Evolutionary conservation across 2,888 invertebrate genomes (phyloP), one percentile per base, ranked within the genome.

Genomic region (Ennomos fuscantarius): DNA sequence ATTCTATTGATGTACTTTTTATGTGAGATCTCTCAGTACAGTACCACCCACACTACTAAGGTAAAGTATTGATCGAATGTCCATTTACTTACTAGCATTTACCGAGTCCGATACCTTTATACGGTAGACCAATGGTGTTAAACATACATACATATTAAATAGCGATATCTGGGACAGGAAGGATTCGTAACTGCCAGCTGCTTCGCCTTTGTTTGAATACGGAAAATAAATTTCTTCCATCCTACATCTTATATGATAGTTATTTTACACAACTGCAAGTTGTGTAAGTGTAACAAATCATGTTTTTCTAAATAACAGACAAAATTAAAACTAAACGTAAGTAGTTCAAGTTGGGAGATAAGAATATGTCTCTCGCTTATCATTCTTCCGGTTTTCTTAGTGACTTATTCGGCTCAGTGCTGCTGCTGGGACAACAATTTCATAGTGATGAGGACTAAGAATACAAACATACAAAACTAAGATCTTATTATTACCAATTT

Each of bases 21-120:
- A 13, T 39, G 48, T 31, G 49, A 44, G 43, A 10, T 49, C 34
- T 49, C 34, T 48, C 53, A 41, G 13, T 36, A 13, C n/a, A 34
- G 34, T 42, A 32, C 36, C 42, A 39, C 42, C 46, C 46, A 51
- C 51, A 51, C 46, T 15, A 39, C 37, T 13, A 34, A 48, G 42
- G 11, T 32, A 3, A 44, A 40, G 55, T 56, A 56, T 56, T 50
- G 55, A 56, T 50, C 55, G 50, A 10, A 40, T 24, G 45, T 35
- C 45, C 55, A 41, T 50, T 50, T 46, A 35, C 55, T 49, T 40
- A 35, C 42, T 35, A 45, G 12, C 41, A 50, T 45, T 50, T 46
- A 50, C 41, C 55, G 40, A 35, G 31, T 32, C 49, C 24, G 12
- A 2, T 32, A 31, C 37, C 44, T 55, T 32, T 54, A 33, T 31